Conservation (phyloP, 2,113 vertebrate species). For the Phalacrocorax pelagicus region DNA sequence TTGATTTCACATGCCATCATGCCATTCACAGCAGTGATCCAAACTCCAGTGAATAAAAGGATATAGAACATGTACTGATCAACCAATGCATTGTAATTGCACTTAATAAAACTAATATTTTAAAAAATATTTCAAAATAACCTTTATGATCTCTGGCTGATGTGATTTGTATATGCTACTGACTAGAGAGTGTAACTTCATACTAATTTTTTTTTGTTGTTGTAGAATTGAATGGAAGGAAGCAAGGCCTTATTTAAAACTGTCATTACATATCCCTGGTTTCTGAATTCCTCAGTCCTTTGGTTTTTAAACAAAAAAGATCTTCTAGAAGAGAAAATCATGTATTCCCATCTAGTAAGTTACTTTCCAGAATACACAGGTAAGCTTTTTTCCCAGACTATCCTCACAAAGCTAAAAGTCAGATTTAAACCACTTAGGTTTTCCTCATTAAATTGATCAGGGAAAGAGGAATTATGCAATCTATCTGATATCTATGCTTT, state of each 20-base stretch:
- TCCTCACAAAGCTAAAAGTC: background rate
- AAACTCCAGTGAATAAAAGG: background rate
- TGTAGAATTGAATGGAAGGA: constrained; percentile 85
- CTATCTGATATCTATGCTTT: background rate
- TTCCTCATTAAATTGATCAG: background rate
- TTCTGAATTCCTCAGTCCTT: constrained; percentile 86
- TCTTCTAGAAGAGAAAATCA: constrained; percentile 86
- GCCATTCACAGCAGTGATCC: background rate
- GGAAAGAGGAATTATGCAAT: background rate
- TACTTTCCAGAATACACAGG: constrained; percentile 85
- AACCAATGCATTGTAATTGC: background rate
- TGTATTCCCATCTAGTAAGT: constrained; percentile 79
- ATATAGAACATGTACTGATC: background rate
- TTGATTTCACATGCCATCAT: background rate
- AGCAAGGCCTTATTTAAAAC: constrained; percentile 89
- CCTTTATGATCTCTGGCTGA: background rate
- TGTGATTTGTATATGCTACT: background rate
- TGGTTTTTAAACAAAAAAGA: constrained; percentile 91
- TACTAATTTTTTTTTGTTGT: background rate
- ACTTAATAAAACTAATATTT: background rate
- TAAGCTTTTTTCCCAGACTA: constrained; percentile 43
- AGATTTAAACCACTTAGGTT: background rate
- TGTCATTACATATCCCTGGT: constrained; percentile 81
- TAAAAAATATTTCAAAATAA: background rate
- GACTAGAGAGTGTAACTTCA: background rate